Conservation (phyloP, 2,797 vertebrate genomes). For the Oreochromis grahami region DNA sequence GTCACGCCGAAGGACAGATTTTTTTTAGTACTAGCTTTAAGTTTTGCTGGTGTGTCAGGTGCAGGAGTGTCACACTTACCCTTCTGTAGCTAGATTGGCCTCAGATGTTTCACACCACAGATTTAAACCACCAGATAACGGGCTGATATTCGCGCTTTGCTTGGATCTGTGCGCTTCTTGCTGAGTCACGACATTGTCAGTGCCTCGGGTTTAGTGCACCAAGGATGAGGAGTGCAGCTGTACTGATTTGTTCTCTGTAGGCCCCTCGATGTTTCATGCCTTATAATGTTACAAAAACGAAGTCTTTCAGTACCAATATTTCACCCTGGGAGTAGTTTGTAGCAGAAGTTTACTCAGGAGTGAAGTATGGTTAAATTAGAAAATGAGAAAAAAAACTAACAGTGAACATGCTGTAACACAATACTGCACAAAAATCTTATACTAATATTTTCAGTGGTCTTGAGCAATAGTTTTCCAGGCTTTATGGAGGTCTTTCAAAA, state of each 20-base stretch:
- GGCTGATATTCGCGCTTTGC: neutral
- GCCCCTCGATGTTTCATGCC: neutral
- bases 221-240: neutral
- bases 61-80: neutral
- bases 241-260: neutral
- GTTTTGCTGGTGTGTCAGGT: rapidly evolving
- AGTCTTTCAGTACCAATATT: neutral
- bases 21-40: neutral
- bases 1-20: neutral
- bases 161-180: neutral
- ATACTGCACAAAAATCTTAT: neutral
- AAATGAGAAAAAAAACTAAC: neutral
- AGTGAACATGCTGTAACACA: neutral
- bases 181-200: constrained; percentile 13
- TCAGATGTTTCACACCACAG: no score
- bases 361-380: rapidly evolving
- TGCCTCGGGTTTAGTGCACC: neutral
- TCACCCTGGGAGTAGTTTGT: neutral
- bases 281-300: neutral
- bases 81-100: neutral
- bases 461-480: neutral
- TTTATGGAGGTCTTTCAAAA: neutral
- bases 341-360: neutral
- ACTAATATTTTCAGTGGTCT: neutral
- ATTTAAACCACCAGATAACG: neutral